Percentiles rank a stretch among this genome's conserved stretches.
phyloP scores from a whole-genome alignment of 2,888 invertebrate species.

The Aphodius granarius region DNA sequence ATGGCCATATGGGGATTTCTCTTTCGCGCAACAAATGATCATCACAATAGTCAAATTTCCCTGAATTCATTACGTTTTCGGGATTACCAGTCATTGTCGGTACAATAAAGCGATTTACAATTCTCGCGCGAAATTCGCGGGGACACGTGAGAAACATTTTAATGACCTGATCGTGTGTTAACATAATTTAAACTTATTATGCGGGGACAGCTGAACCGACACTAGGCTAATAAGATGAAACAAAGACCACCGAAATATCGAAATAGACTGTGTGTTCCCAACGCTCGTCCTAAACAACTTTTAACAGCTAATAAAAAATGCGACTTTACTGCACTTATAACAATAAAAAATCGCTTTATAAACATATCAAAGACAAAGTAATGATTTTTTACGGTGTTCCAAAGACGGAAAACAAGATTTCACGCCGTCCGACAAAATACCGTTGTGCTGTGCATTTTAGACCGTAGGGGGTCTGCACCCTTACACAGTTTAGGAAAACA shows the following conservation, averaged over 20 bases:
- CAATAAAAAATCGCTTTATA: neutral
- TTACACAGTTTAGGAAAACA: neutral
- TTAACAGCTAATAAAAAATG: neutral
- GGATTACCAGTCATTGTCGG: neutral
- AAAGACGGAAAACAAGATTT: neutral
- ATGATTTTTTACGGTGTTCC: neutral
- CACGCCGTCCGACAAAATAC: neutral
- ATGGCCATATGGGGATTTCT: neutral
- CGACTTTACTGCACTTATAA: neutral
- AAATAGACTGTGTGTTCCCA: too few species aligned
- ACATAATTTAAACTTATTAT: neutral
- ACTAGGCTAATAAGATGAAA: neutral
- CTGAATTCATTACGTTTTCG: neutral
- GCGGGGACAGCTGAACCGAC: neutral
- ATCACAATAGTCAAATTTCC: neutral
- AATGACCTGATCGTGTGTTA: neutral
- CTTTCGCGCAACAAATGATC: neutral
- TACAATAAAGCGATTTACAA: neutral
- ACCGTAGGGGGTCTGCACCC: neutral
- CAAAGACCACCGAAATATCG: neutral
- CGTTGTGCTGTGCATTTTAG: neutral
- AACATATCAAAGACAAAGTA: neutral
- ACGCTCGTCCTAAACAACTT: neutral
- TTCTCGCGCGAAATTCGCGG: neutral
- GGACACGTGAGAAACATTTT: neutral